Evolutionary conservation across 2,888 invertebrate species (phyloP).

Genomic region (Hypomecis atomaria): DNA sequence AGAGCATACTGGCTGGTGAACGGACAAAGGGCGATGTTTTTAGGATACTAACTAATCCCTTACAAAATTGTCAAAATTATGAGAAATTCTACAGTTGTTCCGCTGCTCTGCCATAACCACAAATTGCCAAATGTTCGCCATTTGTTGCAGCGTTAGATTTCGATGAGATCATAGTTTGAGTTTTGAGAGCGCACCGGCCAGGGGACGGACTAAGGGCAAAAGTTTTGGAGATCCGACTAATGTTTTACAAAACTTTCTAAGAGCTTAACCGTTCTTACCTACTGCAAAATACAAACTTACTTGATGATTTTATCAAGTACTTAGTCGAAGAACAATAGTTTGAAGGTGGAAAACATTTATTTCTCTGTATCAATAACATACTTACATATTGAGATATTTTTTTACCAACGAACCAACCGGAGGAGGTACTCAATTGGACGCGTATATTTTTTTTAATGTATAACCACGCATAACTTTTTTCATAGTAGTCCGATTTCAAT

Average conservation of each 20-base stretch:
- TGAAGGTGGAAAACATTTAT: no score
- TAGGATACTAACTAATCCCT: background rate
- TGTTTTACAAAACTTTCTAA: background rate
- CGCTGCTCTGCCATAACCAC: background rate
- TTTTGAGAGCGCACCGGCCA: conserved; percentile 42
- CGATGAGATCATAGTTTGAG: conserved; percentile 51
- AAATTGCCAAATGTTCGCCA: conserved; percentile 40
- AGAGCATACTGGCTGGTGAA: conserved; percentile 34
- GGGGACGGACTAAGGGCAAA: conserved; percentile 35
- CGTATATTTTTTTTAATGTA: no score
- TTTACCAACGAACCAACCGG: no score
- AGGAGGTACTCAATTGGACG: no score
- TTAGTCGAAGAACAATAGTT: no score
- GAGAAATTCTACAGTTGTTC: background rate
- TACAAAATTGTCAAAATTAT: background rate
- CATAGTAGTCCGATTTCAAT: no score
- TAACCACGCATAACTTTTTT: no score
- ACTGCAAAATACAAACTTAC: no score
- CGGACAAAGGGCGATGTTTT: conserved; percentile 31
- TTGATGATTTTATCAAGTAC: no score
- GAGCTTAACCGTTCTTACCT: no score
- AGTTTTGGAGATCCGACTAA: background rate
- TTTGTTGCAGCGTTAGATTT: conserved; percentile 51
- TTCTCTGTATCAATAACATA: no score
- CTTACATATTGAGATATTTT: no score